Evolutionary conservation across 37 sponge, comb jelly and placozoan genomes (phyloP).

Genomic region (Beroe ovata): DNA sequence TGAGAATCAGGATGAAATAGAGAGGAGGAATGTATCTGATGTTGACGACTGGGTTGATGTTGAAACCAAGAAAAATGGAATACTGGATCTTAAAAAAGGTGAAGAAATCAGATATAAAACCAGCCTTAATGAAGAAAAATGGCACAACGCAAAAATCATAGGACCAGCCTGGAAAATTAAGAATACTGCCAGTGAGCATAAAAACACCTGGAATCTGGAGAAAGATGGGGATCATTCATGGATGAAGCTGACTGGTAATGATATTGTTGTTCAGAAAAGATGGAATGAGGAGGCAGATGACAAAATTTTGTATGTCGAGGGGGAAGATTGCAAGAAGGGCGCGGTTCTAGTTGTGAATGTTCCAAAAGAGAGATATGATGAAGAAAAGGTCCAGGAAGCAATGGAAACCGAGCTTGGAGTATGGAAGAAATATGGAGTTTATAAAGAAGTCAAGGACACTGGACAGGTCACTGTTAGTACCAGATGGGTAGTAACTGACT

Average conservation of each 20-base stretch:
- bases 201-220: background rate
- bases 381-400: background rate
- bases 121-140: background rate
- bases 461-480: background rate
- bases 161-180: background rate
- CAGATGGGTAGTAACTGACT: background rate
- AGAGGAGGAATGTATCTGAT: background rate
- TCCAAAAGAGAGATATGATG: background rate
- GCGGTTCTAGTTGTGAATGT: background rate
- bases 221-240: background rate
- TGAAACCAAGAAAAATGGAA: background rate
- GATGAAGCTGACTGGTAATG: background rate
- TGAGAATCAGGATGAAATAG: background rate
- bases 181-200: background rate
- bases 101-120: background rate
- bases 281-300: background rate
- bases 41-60: background rate
- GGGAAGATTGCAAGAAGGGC: no score
- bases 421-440: conserved; percentile 23
- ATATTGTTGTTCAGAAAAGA: background rate
- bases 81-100: background rate
- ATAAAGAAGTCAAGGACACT: background rate
- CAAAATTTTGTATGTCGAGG: background rate
- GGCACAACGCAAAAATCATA: background rate
- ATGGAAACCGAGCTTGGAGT: background rate